Conservation (phyloP, 2,888 invertebrate genomes). For the Tachina grossa region DNA sequence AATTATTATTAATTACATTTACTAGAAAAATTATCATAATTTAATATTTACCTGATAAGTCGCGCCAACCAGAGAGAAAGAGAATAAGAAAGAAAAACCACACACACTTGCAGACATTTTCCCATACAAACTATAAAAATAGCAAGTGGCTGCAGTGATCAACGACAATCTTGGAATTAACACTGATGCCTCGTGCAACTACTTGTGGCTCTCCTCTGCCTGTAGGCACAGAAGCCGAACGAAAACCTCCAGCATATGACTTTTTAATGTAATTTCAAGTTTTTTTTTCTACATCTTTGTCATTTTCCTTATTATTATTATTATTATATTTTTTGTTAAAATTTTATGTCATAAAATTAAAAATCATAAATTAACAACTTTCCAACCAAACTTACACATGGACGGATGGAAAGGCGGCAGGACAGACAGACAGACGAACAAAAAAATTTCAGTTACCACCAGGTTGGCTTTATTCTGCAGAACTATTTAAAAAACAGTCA, state of each 20-base stretch:
- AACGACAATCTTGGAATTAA: constrained; percentile 53
- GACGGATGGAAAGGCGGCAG: not conserved
- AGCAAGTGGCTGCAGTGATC: constrained; percentile 35
- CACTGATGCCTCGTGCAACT: constrained; percentile 48
- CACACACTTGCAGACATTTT: constrained; percentile 21
- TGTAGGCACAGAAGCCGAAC: constrained; percentile 30
- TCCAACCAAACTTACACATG: constrained; percentile 45
- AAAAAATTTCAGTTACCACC: not conserved
- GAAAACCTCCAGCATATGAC: constrained; percentile 52
- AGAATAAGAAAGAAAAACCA: not conserved
- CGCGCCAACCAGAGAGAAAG: constrained; percentile 39
- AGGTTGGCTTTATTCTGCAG: constrained; percentile 14
- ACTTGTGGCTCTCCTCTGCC: constrained; percentile 16
- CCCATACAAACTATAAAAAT: constrained; percentile 61
- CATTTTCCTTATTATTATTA: constrained; percentile 21
- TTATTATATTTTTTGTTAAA: constrained; percentile 8
- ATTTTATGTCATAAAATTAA: constrained; percentile 69
- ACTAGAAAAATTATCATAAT: constrained; percentile 69
- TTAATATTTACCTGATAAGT: constrained; percentile 70
- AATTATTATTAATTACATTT: constrained; percentile 71
- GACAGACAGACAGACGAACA: constrained; percentile 17
- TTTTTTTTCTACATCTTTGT: constrained; percentile 31
- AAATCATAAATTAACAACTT: constrained; percentile 72
- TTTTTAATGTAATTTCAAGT: constrained; percentile 66
- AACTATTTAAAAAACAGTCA: constrained; percentile 17